Conservation (phyloP, 2,888 invertebrate genomes). For the Drosophila demipolita region DNA sequence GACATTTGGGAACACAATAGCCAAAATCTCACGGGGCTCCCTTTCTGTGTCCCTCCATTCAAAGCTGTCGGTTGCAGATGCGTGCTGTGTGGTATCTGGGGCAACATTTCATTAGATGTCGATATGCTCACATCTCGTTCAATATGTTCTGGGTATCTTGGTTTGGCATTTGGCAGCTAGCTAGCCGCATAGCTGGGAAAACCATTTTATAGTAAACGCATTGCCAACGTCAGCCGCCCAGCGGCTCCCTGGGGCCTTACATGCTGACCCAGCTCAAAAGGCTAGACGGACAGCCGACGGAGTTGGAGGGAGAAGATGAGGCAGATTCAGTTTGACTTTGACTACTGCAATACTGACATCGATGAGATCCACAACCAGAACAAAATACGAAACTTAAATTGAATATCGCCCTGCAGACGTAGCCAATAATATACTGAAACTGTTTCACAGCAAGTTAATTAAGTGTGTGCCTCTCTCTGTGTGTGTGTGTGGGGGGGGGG, state of each 20-base stretch:
- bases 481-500: conserved; percentile 7
- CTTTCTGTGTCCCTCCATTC: background rate
- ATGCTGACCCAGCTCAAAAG: conserved; percentile 53
- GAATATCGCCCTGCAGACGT: conserved; percentile 42
- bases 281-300: background rate
- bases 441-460: conserved; percentile 46
- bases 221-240: conserved; percentile 46
- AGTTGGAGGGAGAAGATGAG: background rate
- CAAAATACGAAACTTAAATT: conserved; percentile 39
- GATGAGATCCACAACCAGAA: conserved; percentile 11
- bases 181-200: conserved; percentile 31
- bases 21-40: background rate
- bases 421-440: conserved; percentile 38
- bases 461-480: conserved; percentile 25
- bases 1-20: conserved; percentile 11
- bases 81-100: conserved; percentile 26
- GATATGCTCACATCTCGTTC: conserved; percentile 46
- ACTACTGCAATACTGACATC: conserved; percentile 46
- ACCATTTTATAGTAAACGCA: conserved; percentile 50
- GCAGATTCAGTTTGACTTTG: conserved; percentile 38
- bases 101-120: conserved; percentile 63
- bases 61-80: conserved; percentile 24
- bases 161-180: conserved; percentile 36
- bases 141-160: conserved; percentile 21
- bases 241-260: conserved; percentile 46